Conservation (phyloP, 2,113 vertebrate genomes). For the Rhea americana region DNA sequence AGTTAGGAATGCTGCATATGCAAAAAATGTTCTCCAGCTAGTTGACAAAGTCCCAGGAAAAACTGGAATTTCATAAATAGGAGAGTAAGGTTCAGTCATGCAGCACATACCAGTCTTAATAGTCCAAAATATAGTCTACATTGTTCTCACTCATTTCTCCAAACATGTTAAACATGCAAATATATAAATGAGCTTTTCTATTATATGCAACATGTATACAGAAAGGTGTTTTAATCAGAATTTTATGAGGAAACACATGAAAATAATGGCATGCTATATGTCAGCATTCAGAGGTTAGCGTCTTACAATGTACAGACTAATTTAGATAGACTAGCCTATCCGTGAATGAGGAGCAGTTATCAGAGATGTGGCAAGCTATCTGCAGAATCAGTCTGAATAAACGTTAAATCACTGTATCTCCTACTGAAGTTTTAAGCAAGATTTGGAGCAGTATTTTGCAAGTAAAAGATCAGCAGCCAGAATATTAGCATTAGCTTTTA, state of each 20-base stretch:
- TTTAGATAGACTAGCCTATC: neutral
- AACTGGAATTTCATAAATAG: neutral
- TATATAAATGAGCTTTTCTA: neutral
- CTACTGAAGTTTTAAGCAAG: neutral
- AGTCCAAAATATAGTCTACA: neutral
- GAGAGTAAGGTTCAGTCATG: neutral
- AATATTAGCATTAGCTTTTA: neutral
- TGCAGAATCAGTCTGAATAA: neutral
- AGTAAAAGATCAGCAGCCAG: neutral
- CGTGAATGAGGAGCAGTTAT: neutral
- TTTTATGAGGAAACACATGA: neutral
- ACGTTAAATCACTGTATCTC: neutral
- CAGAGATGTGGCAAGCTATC: neutral
- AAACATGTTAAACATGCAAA: neutral
- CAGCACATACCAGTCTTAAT: accelerated
- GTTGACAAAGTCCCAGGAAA: neutral
- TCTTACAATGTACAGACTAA: neutral
- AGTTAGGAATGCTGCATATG: neutral
- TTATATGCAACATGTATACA: neutral
- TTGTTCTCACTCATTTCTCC: neutral
- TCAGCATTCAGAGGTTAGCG: neutral
- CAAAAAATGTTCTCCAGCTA: neutral
- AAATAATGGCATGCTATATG: neutral
- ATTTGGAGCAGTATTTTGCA: neutral
- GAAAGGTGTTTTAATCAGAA: neutral